phyloP scores from a whole-genome alignment of 92 coral and sea anemone genomes.

The Ricordea florida region DNA sequence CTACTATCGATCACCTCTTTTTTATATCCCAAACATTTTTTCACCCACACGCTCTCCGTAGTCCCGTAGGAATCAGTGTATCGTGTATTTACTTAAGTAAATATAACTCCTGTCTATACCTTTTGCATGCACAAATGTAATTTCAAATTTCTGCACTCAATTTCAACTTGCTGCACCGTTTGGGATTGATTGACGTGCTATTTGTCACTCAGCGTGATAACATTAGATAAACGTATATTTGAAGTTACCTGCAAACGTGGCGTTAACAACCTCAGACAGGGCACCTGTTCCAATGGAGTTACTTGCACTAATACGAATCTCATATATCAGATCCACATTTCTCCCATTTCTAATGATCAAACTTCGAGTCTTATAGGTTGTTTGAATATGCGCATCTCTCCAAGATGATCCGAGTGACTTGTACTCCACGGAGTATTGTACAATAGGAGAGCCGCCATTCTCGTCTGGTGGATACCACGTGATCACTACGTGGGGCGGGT shows the following conservation, averaged over 20 bases:
- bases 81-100: too few species aligned
- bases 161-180: not conserved
- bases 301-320: slow-evolving; percentile 7
- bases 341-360: not conserved
- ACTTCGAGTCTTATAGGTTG: slow-evolving; percentile 13
- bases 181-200: not conserved
- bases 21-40: too few species aligned
- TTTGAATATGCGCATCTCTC: slow-evolving; percentile 5
- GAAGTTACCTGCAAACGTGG: slow-evolving; percentile 1
- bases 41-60: too few species aligned
- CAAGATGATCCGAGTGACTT: slow-evolving; percentile 37
- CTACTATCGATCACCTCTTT: too few species aligned
- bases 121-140: too few species aligned
- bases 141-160: too few species aligned
- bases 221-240: not conserved
- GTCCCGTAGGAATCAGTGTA: too few species aligned
- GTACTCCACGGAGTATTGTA: slow-evolving; percentile 48
- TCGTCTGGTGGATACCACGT: slow-evolving; percentile 57
- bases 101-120: too few species aligned
- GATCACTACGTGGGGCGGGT: slow-evolving; percentile 40
- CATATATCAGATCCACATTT: not conserved
- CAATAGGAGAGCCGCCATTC: slow-evolving; percentile 53
- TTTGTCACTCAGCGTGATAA: not conserved
- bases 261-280: not conserved
- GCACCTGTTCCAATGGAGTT: slow-evolving; percentile 3